These are phyloP conservation scores for Lagodon rhomboides DNA, from an alignment of 2,797 vertebrate species.

Conservation along the genomic window DNA sequence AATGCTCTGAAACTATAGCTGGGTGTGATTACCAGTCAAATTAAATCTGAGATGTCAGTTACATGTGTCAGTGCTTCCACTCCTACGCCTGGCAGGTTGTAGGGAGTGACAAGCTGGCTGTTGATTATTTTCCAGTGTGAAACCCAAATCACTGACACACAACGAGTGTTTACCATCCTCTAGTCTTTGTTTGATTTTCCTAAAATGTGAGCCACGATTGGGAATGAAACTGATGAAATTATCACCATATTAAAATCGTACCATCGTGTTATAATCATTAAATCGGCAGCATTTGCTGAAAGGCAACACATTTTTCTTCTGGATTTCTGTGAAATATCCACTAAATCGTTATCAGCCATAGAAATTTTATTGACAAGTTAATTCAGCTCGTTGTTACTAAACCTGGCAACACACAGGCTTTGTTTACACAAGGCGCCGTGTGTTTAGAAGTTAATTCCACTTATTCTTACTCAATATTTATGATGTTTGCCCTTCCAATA, in stretches of 20 bases:
- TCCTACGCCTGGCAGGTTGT: constrained; percentile 77
- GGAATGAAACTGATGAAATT: constrained; percentile 26
- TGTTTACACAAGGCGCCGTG: not conserved
- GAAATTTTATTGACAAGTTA: not conserved
- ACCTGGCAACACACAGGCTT: not conserved
- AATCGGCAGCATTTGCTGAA: not conserved
- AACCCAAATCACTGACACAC: constrained; percentile 63
- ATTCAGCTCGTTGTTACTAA: not conserved
- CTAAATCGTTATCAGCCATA: not conserved
- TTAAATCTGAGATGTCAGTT: constrained; percentile 87
- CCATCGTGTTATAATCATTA: not conserved
- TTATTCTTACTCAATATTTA: not conserved
- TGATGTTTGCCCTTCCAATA: not conserved
- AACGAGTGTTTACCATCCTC: constrained; percentile 47
- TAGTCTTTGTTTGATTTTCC: constrained; percentile 56
- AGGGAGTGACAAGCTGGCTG: constrained; percentile 76
- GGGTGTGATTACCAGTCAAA: constrained; percentile 89
- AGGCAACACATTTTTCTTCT: not conserved
- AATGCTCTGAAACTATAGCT: constrained; percentile 85
- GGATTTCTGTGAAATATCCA: not conserved
- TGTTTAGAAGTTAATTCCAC: not conserved
- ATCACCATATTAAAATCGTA: constrained; percentile 1
- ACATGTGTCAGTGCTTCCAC: constrained; percentile 80
- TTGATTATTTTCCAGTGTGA: constrained; percentile 78
- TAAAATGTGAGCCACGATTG: constrained; percentile 21